These are phyloP conservation scores for Malurus cyaneus DNA, from an alignment of 2,113 vertebrate genomes.

Conservation along the genomic window DNA sequence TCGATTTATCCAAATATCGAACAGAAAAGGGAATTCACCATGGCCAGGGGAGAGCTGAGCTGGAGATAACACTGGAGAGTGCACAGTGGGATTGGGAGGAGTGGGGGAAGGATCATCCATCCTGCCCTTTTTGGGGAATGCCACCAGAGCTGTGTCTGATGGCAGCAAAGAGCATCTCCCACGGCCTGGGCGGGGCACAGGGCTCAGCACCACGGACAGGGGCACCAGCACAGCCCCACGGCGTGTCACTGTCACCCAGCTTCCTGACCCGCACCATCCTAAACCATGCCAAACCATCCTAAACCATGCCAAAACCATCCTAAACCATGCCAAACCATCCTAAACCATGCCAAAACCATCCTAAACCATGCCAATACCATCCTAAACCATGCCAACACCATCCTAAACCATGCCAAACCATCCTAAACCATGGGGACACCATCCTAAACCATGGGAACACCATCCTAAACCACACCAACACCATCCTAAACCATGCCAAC, in stretches of 20 bases:
- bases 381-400: fast-evolving
- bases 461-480: neutral
- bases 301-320: no score
- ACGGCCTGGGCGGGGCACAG: fast-evolving
- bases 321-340: no score
- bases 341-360: no score
- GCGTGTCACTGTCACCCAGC: fast-evolving
- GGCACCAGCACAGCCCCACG: fast-evolving
- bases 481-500: fast-evolving
- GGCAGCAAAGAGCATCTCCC: fast-evolving
- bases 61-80: neutral
- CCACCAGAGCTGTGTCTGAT: neutral
- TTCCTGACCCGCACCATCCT: fast-evolving
- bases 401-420: no score
- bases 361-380: no score
- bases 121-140: neutral
- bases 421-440: no score
- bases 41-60: neutral
- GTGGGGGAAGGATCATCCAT: fast-evolving
- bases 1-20: fast-evolving
- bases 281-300: neutral
- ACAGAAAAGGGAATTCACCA: neutral
- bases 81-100: neutral
- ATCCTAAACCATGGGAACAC: no score
- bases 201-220: constrained; percentile 14